phyloP scores from a whole-genome alignment of 2,888 invertebrate genomes.

The Globia sparganii region DNA sequence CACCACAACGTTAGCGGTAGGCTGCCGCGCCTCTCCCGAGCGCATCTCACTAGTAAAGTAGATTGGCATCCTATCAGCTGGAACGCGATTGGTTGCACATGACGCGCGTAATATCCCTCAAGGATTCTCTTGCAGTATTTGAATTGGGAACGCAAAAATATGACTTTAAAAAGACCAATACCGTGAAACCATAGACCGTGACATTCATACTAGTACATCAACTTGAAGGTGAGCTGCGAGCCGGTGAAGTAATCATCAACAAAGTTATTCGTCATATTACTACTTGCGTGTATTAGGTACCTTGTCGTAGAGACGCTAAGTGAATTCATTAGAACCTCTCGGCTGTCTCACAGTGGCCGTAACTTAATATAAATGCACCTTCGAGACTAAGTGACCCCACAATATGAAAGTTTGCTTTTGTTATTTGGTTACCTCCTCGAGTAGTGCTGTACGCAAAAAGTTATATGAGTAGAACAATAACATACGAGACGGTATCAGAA shows the following conservation, averaged over 20 bases:
- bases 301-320: slow-evolving; percentile 64
- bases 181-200: slow-evolving; percentile 45
- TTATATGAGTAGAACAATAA: slow-evolving; percentile 41
- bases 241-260: slow-evolving; percentile 63
- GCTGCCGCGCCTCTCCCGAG: slow-evolving; percentile 67
- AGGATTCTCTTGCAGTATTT: slow-evolving; percentile 48
- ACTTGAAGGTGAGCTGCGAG: slow-evolving; percentile 36
- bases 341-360: slow-evolving; percentile 63
- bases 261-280: slow-evolving; percentile 54
- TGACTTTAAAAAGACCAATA: slow-evolving; percentile 29
- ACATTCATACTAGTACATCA: slow-evolving; percentile 41
- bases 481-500: slow-evolving; percentile 57
- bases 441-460: slow-evolving; percentile 31
- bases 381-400: not conserved
- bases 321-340: slow-evolving; percentile 74
- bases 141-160: slow-evolving; percentile 43
- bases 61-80: slow-evolving; percentile 76
- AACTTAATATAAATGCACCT: slow-evolving; percentile 11
- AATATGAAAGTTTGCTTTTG: not conserved
- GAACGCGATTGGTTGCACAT: slow-evolving; percentile 70
- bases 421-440: not conserved
- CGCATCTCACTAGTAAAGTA: slow-evolving; percentile 76
- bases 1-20: slow-evolving; percentile 69
- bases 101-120: slow-evolving; percentile 68
- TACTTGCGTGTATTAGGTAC: slow-evolving; percentile 33